Conservation (phyloP, 2,113 vertebrate species). For the Aegithalos caudatus region DNA sequence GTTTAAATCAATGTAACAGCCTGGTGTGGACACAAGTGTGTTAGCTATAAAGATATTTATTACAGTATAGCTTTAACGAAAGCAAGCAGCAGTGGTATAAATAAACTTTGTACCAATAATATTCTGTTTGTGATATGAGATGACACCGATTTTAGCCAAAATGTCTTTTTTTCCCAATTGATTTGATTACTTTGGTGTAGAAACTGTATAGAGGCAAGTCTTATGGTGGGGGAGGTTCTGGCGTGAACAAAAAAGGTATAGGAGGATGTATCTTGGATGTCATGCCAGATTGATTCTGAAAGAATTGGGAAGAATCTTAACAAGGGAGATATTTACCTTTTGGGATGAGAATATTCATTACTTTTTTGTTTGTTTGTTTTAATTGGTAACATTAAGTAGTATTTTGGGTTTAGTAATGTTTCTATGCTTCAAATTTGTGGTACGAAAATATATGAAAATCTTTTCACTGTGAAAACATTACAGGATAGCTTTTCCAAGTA, state of each 20-base stretch:
- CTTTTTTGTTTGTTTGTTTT: background rate
- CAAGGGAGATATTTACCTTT: background rate
- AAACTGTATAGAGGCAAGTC: background rate
- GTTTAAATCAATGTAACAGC: conserved; percentile 39
- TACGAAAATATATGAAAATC: background rate
- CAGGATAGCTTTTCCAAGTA: background rate
- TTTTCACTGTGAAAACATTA: background rate
- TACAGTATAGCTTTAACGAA: background rate
- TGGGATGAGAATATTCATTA: background rate
- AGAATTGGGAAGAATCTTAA: background rate
- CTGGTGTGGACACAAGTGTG: background rate
- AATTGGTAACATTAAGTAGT: background rate
- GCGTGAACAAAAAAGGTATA: background rate
- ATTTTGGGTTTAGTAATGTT: background rate
- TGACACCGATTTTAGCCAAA: background rate
- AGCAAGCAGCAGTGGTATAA: background rate
- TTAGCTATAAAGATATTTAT: conserved; percentile 8
- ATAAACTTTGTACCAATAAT: background rate
- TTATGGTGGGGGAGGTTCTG: background rate
- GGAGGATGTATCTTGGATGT: background rate
- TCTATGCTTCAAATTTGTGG: background rate
- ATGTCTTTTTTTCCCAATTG: background rate
- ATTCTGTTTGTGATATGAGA: background rate
- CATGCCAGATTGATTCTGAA: background rate
- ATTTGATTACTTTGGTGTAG: background rate